phyloP scores from a whole-genome alignment of 2,797 vertebrate genomes.

The Mycteria americana region DNA sequence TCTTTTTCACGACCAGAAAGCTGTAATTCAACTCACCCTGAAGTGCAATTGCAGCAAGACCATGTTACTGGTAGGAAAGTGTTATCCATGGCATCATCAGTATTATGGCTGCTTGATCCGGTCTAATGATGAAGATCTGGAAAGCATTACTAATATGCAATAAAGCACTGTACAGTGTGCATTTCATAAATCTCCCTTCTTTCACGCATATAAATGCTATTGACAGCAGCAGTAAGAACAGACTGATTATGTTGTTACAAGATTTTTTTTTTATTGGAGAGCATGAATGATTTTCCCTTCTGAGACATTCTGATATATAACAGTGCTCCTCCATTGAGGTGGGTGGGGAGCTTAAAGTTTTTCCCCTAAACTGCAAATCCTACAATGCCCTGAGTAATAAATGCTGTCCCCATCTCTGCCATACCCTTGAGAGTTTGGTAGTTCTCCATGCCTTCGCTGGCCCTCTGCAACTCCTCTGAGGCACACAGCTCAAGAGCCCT shows the following conservation, averaged over 20 bases:
- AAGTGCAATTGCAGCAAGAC: slow-evolving; percentile 17
- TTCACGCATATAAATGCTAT: neutral
- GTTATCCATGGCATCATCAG: neutral
- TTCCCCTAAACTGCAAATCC: neutral
- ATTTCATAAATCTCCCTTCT: neutral
- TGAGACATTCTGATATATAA: neutral
- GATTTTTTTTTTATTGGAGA: neutral
- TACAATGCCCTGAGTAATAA: neutral
- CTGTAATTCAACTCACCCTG: neutral
- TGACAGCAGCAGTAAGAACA: neutral
- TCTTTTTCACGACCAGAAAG: slow-evolving; percentile 27
- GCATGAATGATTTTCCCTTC: neutral
- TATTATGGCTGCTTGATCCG: neutral
- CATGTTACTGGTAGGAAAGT: neutral
- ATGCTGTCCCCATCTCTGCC: neutral
- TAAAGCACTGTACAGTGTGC: neutral
- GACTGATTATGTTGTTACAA: neutral
- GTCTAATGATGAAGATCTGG: neutral
- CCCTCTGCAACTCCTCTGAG: neutral
- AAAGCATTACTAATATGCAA: neutral
- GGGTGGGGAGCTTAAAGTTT: neutral
- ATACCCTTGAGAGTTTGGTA: neutral
- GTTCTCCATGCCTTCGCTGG: neutral
- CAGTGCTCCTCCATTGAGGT: neutral
- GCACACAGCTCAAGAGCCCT: neutral